phyloP scores from a whole-genome alignment of 2,797 vertebrate species.

The Brachymystax lenok region DNA sequence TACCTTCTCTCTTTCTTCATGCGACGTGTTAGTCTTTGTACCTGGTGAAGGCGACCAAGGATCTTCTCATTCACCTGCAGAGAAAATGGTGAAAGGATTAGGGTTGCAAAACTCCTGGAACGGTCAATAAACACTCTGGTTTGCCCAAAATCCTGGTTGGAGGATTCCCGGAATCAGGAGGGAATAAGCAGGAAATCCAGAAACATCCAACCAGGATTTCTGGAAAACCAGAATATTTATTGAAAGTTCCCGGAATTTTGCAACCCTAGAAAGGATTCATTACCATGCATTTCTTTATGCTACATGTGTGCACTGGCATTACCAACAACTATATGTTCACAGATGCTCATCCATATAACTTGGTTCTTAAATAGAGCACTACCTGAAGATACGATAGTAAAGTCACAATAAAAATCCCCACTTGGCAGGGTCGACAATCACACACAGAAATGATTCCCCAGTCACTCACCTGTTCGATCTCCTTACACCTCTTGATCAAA shows the following conservation, averaged over 20 bases:
- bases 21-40: conserved; percentile 85
- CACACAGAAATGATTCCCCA: too few relatives aligned
- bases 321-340: background rate
- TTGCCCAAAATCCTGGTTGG: too few relatives aligned
- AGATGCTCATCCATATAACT: background rate
- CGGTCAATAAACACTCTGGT: too few relatives aligned
- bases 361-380: background rate
- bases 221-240: too few relatives aligned
- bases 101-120: too few relatives aligned
- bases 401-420: background rate
- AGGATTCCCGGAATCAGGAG: too few relatives aligned
- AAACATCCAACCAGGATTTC: too few relatives aligned
- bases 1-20: conserved; percentile 90
- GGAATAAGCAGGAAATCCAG: too few relatives aligned
- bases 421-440: background rate
- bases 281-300: background rate
- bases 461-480: conserved; percentile 76
- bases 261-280: background rate
- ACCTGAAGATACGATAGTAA: background rate
- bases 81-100: background rate
- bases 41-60: conserved; percentile 86
- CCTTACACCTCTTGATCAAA: conserved; percentile 82
- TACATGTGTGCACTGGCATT: background rate
- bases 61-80: conserved; percentile 87
- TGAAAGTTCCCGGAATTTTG: too few relatives aligned